Conservation (phyloP, 2,113 vertebrate species). For the Labeo rohita region DNA sequence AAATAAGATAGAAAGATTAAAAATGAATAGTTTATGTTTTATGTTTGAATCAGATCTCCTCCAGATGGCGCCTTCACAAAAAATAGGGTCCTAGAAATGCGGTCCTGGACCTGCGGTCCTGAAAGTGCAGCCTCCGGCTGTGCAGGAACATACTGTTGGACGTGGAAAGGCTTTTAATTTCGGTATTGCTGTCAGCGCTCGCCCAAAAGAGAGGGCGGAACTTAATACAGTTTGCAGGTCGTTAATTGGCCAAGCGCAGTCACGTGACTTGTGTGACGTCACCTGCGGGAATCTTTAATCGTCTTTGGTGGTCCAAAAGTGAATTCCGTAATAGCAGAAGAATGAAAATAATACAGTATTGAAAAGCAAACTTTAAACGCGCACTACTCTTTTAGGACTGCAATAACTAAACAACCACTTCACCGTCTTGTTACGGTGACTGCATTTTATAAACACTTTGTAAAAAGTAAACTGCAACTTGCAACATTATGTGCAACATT, state of each 20-base stretch:
- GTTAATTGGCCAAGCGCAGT: constrained; percentile 15
- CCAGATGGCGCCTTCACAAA: too few species aligned
- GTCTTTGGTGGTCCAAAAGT: constrained; percentile 38
- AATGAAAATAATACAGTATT: neutral
- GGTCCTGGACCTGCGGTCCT: too few species aligned
- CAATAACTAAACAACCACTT: neutral
- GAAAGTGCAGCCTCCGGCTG: too few species aligned
- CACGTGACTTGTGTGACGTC: constrained; percentile 8
- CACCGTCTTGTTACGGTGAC: neutral
- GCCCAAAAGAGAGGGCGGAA: neutral
- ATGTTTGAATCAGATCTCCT: too few species aligned
- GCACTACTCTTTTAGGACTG: neutral
- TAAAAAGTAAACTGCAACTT: neutral
- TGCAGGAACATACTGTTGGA: too few species aligned
- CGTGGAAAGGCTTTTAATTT: neutral
- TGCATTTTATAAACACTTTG: neutral
- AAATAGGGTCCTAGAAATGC: too few species aligned
- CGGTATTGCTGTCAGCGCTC: neutral
- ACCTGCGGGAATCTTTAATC: constrained; percentile 48
- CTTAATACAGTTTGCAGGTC: neutral
- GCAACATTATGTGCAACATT: neutral
- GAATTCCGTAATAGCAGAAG: neutral
- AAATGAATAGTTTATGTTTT: too few species aligned
- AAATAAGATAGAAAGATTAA: too few species aligned
- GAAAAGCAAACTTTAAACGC: neutral